Evolutionary conservation across 2,888 invertebrate species (phyloP).

Genomic region (Caradrina clavipalpis): DNA sequence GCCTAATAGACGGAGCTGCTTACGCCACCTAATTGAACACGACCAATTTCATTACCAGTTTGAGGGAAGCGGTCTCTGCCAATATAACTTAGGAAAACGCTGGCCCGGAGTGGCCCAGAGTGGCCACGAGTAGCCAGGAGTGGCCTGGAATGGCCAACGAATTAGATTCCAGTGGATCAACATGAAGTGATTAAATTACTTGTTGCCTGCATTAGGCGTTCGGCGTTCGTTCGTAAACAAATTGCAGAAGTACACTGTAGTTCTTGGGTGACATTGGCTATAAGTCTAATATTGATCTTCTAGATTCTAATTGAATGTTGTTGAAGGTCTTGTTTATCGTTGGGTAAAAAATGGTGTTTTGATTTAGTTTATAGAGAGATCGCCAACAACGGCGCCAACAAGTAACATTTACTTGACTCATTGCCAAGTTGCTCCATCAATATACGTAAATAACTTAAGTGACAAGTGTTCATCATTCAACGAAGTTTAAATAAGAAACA

Average conservation of each 20-base stretch:
- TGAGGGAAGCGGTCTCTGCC: not conserved
- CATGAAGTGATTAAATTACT: conserved; percentile 10
- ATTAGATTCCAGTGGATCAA: conserved; percentile 20
- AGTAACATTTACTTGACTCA: conserved; percentile 3
- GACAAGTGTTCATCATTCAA: no score
- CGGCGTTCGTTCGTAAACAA: not conserved
- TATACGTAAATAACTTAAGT: no score
- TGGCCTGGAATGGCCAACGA: not conserved
- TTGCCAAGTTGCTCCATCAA: no score
- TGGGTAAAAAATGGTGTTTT: not conserved
- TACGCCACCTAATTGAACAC: conserved; percentile 32
- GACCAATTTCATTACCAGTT: conserved; percentile 31
- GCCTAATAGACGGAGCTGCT: conserved; percentile 12
- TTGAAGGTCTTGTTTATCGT: not conserved
- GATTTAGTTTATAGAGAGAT: not conserved
- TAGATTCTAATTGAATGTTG: not conserved
- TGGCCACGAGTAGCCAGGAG: not conserved
- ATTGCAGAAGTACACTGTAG: not conserved
- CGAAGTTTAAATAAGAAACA: no score
- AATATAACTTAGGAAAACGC: not conserved
- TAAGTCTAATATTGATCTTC: not conserved
- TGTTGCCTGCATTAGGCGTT: no score
- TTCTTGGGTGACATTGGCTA: not conserved
- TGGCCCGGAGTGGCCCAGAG: not conserved
- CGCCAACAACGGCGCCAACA: no score